phyloP scores from a whole-genome alignment of 2,888 invertebrate species.

The Heterodera filipjevi region DNA sequence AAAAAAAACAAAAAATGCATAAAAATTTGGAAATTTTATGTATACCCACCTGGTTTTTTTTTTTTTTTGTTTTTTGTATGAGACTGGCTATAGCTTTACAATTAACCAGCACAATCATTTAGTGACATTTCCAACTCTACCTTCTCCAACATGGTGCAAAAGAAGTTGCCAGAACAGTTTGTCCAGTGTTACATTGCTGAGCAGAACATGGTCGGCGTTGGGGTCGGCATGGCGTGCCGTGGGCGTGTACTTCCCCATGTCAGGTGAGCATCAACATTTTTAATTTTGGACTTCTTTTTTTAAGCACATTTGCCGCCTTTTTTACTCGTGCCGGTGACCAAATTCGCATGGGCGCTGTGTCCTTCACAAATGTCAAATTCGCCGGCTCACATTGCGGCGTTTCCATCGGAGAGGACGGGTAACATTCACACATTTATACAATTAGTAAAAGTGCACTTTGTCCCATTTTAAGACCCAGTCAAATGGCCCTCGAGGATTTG shows the following conservation, averaged over 20 bases:
- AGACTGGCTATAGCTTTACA: too few relatives aligned
- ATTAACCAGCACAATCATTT: too few relatives aligned
- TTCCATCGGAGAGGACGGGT: slow-evolving; percentile 76
- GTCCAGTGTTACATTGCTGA: slow-evolving; percentile 99
- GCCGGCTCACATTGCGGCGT: slow-evolving; percentile 91
- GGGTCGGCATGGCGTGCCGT: slow-evolving; percentile 89
- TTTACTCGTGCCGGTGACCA: slow-evolving; percentile 94
- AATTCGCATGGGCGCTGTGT: slow-evolving; percentile 98
- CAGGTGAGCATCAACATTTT: slow-evolving; percentile 37
- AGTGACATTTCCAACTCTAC: slow-evolving; percentile 99
- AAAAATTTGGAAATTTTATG: too few relatives aligned
- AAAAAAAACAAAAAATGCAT: too few relatives aligned
- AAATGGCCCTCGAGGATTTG: slow-evolving; percentile 99
- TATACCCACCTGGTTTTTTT: neutral
- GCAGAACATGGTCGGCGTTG: slow-evolving; percentile 89
- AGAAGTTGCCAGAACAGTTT: slow-evolving; percentile 76
- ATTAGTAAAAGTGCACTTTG: neutral
- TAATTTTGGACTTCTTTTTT: slow-evolving; percentile 82
- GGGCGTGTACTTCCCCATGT: slow-evolving; percentile 90
- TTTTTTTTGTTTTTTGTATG: slow-evolving; percentile 4
- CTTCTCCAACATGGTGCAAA: slow-evolving; percentile 87
- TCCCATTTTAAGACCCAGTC: slow-evolving; percentile 76
- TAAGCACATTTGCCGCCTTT: slow-evolving; percentile 96
- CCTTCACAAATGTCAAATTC: slow-evolving; percentile 94
- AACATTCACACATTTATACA: too few relatives aligned